Evolutionary conservation across 2,113 vertebrate genomes (phyloP).

Genomic region (Formicarius rufipectus): DNA sequence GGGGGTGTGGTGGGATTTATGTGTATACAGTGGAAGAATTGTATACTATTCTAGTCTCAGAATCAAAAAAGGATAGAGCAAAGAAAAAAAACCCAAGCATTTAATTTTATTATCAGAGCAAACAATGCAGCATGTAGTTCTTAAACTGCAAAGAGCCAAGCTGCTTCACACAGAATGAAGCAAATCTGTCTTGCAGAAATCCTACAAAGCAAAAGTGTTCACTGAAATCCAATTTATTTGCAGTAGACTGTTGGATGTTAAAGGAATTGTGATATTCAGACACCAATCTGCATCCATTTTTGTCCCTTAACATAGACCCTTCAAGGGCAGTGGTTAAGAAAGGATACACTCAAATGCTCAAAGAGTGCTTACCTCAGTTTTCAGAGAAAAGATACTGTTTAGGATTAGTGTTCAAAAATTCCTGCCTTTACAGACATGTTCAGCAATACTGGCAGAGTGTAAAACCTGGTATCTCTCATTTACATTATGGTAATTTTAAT

Average conservation of each 20-base stretch:
- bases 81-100: not conserved
- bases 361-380: not conserved
- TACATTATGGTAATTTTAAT: not conserved
- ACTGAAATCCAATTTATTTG: not conserved
- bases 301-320: not conserved
- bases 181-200: not conserved
- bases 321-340: not conserved
- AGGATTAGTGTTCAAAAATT: not conserved
- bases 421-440: not conserved
- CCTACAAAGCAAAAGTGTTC: not conserved
- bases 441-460: not conserved
- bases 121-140: not conserved
- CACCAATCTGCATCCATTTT: not conserved
- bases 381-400: not conserved
- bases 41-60: not conserved
- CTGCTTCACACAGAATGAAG: not conserved
- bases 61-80: not conserved
- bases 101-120: not conserved
- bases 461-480: not conserved
- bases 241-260: not conserved
- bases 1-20: not conserved
- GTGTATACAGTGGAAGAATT: not conserved
- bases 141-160: not conserved
- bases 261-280: not conserved
- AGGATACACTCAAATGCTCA: not conserved